Conservation (phyloP, 2,113 vertebrate species). For the Archilochus colubris region DNA sequence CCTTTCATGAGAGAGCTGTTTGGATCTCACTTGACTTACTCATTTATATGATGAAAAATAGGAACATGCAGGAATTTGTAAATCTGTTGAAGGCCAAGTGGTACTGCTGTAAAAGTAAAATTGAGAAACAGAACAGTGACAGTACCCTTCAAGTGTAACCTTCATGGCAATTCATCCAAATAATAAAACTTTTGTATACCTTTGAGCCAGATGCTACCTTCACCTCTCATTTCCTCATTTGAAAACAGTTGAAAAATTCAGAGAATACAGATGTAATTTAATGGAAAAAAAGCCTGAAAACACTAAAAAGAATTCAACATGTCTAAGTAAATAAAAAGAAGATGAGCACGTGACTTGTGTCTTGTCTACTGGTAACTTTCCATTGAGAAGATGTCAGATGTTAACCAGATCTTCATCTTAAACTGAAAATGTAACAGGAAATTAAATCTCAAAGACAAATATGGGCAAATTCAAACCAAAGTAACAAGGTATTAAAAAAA, state of each 20-base stretch:
- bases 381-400: background rate
- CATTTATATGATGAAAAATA: constrained; percentile 53
- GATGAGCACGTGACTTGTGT: background rate
- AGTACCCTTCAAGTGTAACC: background rate
- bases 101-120: background rate
- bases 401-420: background rate
- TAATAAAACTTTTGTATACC: background rate
- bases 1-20: constrained; percentile 41
- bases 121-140: background rate
- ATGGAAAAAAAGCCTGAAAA: background rate
- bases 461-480: background rate
- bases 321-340: background rate
- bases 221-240: background rate
- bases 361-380: background rate
- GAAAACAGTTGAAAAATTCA: background rate
- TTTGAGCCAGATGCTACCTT: background rate
- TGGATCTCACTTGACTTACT: constrained; percentile 57
- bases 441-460: background rate
- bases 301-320: background rate
- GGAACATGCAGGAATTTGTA: constrained; percentile 46
- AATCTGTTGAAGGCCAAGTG: constrained; percentile 40
- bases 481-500: background rate
- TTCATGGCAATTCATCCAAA: background rate
- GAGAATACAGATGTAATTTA: background rate
- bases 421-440: background rate